Conservation (phyloP, 2,888 invertebrate species). For the Ophonus ardosiacus region DNA sequence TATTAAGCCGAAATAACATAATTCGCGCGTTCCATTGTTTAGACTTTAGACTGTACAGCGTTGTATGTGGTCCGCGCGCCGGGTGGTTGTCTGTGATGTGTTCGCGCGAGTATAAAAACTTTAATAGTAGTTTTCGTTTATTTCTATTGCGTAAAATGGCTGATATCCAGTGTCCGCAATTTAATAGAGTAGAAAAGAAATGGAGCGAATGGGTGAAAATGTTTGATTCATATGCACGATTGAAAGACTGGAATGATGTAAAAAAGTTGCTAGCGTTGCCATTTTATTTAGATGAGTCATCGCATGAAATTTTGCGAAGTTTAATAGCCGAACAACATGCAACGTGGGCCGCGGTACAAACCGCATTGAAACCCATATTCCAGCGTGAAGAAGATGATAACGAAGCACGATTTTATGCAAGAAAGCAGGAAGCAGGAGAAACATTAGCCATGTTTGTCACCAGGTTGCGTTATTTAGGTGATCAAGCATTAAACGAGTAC, state of each 20-base stretch:
- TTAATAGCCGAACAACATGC: not conserved
- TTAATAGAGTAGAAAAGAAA: not conserved
- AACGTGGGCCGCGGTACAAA: not conserved
- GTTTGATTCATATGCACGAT: not conserved
- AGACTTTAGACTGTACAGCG: no score
- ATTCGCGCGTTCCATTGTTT: no score
- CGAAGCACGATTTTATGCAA: not conserved
- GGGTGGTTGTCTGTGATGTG: no score
- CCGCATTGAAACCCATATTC: not conserved
- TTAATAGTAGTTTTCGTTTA: no score
- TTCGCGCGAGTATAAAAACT: no score
- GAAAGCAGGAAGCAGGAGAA: not conserved
- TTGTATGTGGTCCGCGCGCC: no score
- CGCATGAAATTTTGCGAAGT: not conserved
- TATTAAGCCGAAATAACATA: no score
- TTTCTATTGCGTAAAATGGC: not conserved
- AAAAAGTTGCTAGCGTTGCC: conserved; percentile 17
- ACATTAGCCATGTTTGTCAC: conserved; percentile 3
- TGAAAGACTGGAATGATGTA: conserved; percentile 15
- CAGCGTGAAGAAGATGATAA: not conserved
- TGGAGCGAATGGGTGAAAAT: not conserved
- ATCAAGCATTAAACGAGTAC: no score
- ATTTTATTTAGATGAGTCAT: not conserved
- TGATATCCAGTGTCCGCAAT: not conserved
- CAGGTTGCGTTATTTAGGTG: no score